Evolutionary conservation across 2,797 vertebrate species (phyloP), one percentile per base, ranked within the genome.

Genomic region (Hyperoplus immaculatus): DNA sequence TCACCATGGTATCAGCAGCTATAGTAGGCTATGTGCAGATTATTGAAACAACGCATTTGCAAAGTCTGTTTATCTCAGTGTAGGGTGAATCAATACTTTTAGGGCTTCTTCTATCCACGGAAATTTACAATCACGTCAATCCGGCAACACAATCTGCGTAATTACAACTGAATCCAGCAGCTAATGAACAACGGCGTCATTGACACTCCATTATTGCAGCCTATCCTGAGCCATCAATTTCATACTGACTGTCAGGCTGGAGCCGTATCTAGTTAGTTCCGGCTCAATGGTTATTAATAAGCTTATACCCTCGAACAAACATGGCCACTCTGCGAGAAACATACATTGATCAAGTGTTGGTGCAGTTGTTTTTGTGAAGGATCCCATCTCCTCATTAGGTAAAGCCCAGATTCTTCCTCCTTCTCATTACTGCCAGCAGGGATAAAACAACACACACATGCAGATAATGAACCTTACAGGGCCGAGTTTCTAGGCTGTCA

Each of bases 401-500:
- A 61, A 88, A 85, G 49, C 58, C 0, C 1, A 74, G 42, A 69
- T 63, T 64, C 59, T 77, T 70, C 68, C 45, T 82, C 18, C 14
- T 56, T 72, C 72, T 81, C 69, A 77, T 86, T 87, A 82, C 55
- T 58, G 61, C 66, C 74, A 36, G 53, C 38, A 5, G 36, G 55
- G 65, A 38, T 63, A 75, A 80, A 78, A 79, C 64, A 76, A 75
- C 72, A 80, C 65, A 81, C 87, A 85, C 41, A 58, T 49, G 41
- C 61, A 87, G 64, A 88, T 88, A 93, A 89, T 81, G 77, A 89
- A 83, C 58, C 81, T 80, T 77, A 70, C 54, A 75, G 47, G 58
- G 39, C 42, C 8, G 9, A 63, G 75, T 65, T 83, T 89, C 73
- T 78, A 70, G 39, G 18, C 71, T 70, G 86, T 80, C 82, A 82